Conservation (phyloP, 1,140 invertebrate species). For the Aricia agestis region DNA sequence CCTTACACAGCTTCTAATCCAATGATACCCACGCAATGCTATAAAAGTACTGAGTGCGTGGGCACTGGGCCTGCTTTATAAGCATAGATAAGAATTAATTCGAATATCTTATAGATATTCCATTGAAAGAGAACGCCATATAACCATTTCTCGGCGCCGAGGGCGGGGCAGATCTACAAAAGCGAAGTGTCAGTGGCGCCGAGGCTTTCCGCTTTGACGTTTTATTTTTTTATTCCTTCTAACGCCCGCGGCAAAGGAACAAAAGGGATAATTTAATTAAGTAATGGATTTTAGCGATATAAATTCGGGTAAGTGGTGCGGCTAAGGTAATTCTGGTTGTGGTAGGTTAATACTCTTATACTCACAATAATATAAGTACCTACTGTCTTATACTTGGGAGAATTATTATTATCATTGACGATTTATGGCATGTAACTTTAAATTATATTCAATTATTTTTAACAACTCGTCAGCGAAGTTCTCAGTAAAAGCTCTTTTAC, state of each 20-base stretch:
- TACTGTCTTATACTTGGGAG: too few species aligned
- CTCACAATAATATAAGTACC: too few species aligned
- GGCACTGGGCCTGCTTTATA: not conserved
- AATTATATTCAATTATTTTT: too few species aligned
- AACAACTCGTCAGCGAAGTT: too few species aligned
- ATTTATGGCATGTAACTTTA: too few species aligned
- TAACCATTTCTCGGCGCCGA: slow-evolving; percentile 39
- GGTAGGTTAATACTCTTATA: too few species aligned
- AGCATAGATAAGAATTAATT: not conserved
- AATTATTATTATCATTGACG: too few species aligned
- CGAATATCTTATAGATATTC: not conserved
- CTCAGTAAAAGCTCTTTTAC: too few species aligned
- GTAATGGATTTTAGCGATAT: slow-evolving; percentile 28
- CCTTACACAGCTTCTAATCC: not conserved
- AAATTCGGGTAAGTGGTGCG: slow-evolving; percentile 5
- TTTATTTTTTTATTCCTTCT: slow-evolving; percentile 47
- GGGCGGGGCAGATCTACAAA: slow-evolving; percentile 48
- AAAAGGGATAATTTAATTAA: slow-evolving; percentile 56
- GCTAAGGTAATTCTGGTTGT: not conserved
- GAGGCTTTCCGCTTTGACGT: slow-evolving; percentile 55
- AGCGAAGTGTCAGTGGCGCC: slow-evolving; percentile 58
- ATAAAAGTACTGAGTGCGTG: not conserved
- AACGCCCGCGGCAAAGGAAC: slow-evolving; percentile 46
- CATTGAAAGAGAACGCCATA: not conserved
- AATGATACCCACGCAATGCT: not conserved